Evolutionary conservation across 1,140 invertebrate species (phyloP).

Genomic region (Drosophila azteca): DNA sequence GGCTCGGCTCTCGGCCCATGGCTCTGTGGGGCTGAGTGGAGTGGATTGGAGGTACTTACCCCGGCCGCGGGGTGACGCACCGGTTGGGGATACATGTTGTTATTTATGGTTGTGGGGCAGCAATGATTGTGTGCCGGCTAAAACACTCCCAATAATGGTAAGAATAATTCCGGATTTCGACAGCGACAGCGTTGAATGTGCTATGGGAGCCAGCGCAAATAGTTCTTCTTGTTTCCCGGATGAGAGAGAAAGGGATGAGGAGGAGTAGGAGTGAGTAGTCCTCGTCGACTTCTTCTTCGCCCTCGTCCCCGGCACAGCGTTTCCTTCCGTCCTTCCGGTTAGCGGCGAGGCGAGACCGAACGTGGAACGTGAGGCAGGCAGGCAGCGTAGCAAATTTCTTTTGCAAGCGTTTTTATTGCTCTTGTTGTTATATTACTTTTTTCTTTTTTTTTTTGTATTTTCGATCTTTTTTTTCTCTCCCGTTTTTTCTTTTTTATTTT

Average conservation of each 20-base stretch:
- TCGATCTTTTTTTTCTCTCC: constrained; percentile 31
- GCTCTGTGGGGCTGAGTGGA: not conserved
- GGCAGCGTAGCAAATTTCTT: constrained; percentile 33
- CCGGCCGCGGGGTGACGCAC: constrained; percentile 83
- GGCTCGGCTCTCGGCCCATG: too few species aligned
- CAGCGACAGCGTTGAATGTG: too few species aligned
- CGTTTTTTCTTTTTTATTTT: constrained; percentile 17
- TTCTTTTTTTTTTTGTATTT: constrained; percentile 28
- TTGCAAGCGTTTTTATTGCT: constrained; percentile 61
- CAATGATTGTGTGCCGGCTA: constrained; percentile 31
- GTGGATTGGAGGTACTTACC: constrained; percentile 68
- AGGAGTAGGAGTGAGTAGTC: constrained; percentile 7
- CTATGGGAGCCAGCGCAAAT: constrained; percentile 23
- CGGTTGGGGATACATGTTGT: constrained; percentile 83
- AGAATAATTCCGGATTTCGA: constrained; percentile 13
- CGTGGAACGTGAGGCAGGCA: too few species aligned
- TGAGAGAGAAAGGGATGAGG: constrained; percentile 8
- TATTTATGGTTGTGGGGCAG: constrained; percentile 51
- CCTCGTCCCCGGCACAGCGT: constrained; percentile 4
- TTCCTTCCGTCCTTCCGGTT: constrained; percentile 11
- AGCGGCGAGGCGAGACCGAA: constrained; percentile 8
- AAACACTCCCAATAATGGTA: constrained; percentile 27
- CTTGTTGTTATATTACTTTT: constrained; percentile 33
- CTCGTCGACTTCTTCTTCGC: constrained; percentile 26
- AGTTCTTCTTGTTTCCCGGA: constrained; percentile 23